Conservation (phyloP, 2,113 vertebrate species). For the Mungos mungo region DNA sequence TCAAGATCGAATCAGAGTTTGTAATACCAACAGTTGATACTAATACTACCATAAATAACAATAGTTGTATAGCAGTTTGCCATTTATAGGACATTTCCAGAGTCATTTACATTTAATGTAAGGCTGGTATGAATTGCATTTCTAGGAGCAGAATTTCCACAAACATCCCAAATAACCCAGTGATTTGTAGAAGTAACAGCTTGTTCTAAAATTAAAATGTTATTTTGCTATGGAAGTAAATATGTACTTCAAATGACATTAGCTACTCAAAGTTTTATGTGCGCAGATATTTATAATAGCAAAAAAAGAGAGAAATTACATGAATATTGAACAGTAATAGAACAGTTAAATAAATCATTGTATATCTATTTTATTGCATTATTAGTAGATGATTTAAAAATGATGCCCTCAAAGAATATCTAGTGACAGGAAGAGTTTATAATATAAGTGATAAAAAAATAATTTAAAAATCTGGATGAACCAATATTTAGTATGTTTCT, state of each 20-base stretch:
- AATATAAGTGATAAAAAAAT: neutral
- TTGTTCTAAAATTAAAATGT: conserved; percentile 68
- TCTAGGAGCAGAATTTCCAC: neutral
- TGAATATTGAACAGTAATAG: conserved; percentile 37
- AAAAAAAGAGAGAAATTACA: neutral
- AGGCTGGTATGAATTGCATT: conserved; percentile 38
- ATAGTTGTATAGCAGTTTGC: neutral
- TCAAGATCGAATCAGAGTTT: conserved; percentile 33
- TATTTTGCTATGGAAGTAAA: conserved; percentile 64
- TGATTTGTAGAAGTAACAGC: conserved; percentile 55
- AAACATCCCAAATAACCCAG: conserved; percentile 18
- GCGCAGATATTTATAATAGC: conserved; percentile 45
- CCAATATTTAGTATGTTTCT: neutral
- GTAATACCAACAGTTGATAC: neutral
- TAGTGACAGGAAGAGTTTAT: neutral
- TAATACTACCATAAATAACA: neutral
- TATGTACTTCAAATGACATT: conserved; percentile 54
- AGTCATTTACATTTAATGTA: conserved; percentile 25
- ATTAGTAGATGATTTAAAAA: conserved; percentile 34
- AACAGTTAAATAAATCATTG: neutral
- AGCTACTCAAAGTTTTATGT: conserved; percentile 53
- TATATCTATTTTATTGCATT: neutral
- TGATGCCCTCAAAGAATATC: conserved; percentile 5
- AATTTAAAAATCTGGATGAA: conserved; percentile 24
- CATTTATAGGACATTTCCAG: neutral